Percentiles rank a stretch among this genome's conserved stretches.
These are phyloP conservation scores for Saturnia japonica DNA, from an alignment of 2,888 invertebrate genomes.

Conservation along the genomic window DNA sequence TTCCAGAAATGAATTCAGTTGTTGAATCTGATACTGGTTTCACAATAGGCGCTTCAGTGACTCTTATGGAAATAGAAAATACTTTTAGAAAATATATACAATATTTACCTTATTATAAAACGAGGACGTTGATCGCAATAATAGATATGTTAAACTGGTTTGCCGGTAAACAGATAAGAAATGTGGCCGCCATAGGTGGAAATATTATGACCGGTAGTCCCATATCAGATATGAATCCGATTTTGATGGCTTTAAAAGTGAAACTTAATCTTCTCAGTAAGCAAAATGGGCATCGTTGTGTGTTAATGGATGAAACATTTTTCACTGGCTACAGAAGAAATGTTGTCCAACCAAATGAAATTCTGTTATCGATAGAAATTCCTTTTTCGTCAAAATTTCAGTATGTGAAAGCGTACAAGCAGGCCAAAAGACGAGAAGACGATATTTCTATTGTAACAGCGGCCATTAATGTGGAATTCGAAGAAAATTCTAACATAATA, in stretches of 20 bases:
- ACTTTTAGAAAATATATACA: conserved; percentile 83
- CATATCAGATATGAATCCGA: conserved; percentile 96
- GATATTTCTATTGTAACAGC: conserved; percentile 95
- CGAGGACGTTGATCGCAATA: conserved; percentile 86
- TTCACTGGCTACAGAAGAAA: conserved; percentile 91
- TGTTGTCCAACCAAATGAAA: conserved; percentile 85
- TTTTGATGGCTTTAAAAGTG: conserved; percentile 92
- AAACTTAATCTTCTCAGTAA: conserved; percentile 85
- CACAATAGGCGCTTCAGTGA: conserved; percentile 90
- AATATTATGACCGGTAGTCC: conserved; percentile 98
- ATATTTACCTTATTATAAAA: conserved; percentile 81
- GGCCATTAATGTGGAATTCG: conserved; percentile 86
- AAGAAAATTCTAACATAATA: conserved; percentile 76
- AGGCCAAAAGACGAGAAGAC: conserved; percentile 92
- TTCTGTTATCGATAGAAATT: conserved; percentile 87
- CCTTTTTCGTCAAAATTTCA: conserved; percentile 86
- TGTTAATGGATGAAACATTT: conserved; percentile 88
- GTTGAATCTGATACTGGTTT: conserved; percentile 82
- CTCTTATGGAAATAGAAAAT: conserved; percentile 88
- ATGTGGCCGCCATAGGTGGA: conserved; percentile 96
- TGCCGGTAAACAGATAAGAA: conserved; percentile 97
- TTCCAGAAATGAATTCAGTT: conserved; percentile 88
- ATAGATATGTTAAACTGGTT: conserved; percentile 95
- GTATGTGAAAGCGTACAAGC: conserved; percentile 90
- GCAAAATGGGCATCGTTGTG: conserved; percentile 77